Base-by-base conservation (phyloP, 2,113 vertebrate genomes). In the Cyanistes caeruleus region DNA sequence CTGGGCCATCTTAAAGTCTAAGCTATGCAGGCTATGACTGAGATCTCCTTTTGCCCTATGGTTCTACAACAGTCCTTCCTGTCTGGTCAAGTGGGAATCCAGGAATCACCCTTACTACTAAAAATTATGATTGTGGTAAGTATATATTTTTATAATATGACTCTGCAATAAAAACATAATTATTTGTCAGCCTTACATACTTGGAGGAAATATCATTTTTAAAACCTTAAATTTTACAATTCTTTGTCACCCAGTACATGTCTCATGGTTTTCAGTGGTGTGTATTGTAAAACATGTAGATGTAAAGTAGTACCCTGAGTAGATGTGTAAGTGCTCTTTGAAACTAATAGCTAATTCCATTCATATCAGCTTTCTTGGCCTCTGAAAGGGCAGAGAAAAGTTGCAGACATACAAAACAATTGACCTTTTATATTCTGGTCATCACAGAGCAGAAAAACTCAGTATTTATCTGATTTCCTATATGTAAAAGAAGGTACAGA, bases 401-500 rank as follows among this genome's bases (percentile, higher is more conserved):
- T 14, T 6, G 2, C 30, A 48, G 46, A 43, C 13, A 30, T 79
- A 7, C 2, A 9, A 82, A 85, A 60, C 10, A 60, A 82, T 20
- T 64, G 13, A 62, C 55, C 15, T 52, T 63, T 81, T 39, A 49
- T 5, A 49, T 62, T 25, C 62, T n/a, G 51, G 76, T 76, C 43
- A 33, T 20, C 46, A 84, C 9, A 87, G 78, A 90, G 93, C 84
- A 69, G 80, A 92, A n/a, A 87, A 84, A 22, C 7, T 48, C 59
- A 76, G 21, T n/a, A 75, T 73, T 73, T 90, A 27, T 96, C 83
- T 37, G 79, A 93, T 20, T 97, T 97, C 68, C 49, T 77, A 2
- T 89, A 96, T 80, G 55, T 37, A 90, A 97, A 92, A 60, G 89
- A 97, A 91, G 43, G 69, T 9, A 78, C 58, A 37, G 89, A 68